Base-by-base conservation (phyloP, 1,140 invertebrate genomes). In the Drosophila pectinifera region DNA sequence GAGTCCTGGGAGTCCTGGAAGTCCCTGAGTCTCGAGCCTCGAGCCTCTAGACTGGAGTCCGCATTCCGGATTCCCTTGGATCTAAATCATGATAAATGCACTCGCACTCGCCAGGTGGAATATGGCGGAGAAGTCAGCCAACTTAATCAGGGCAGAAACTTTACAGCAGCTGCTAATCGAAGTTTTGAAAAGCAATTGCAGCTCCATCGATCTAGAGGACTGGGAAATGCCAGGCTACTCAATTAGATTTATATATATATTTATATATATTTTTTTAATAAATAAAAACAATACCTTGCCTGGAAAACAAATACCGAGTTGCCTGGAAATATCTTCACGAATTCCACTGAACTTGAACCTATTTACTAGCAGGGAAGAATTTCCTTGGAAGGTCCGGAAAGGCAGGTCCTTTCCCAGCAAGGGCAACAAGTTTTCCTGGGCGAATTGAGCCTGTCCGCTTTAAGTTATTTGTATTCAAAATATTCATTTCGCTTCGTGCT, bases 381-480 rank as follows among this genome's bases (percentile, higher is more conserved):
- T 62, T 20, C n/a, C 36, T 41, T 16, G 5, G 28, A 56, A 65
- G 16, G 24, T 46, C 18, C 16, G 28, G 28, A 41, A 46, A 63
- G 41, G 2, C 11, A n/a, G n/a, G n/a, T n/a, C n/a, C n/a, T n/a
- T n/a, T 4, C 13, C 22, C 4, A 13, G 4, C 28, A 31, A 48
- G 14, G 62, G 55, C 62, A 64, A 64, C 56, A 62, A 61, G 62
- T 64, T 45, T 14, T 45, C n/a, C 8, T n/a, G 20, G 18, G 18
- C 26, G 22, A 56, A 72, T 58, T 49, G 58, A 67, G 63, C 43
- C 39, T 54, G 41, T 57, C 36, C 39, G 48, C 68, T 68, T 63
- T 42, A 80, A 72, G 62, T 58, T 67, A 69, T 80, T 85, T 85
- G 73, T 74, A 80, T 85, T 77, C 73, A 85, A 85, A 84, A 83